Evolutionary conservation across 2,113 vertebrate genomes (phyloP), one percentile per base, ranked within the genome.

Genomic region (Cricetomys ansorgei): DNA sequence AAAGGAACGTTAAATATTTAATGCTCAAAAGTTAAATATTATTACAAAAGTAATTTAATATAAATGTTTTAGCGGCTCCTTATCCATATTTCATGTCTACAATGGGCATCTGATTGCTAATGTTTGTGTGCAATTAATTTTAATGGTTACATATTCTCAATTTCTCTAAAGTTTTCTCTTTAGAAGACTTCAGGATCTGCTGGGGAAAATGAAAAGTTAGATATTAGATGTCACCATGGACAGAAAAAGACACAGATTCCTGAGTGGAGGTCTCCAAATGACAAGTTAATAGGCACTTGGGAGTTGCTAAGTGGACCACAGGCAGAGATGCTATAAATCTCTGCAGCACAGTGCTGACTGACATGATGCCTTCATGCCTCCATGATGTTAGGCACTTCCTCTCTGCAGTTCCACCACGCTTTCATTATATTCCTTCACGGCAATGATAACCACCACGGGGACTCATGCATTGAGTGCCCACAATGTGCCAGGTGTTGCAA

Each of bases 11-110:
- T 98, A 97, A 99, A 98, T 98, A 98, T 98, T 99, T 99, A 98
- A 98, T 98, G 93, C 50, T 87, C 92, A 97, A 98, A 98, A 97
- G 96, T 98, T 98, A 98, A 98, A 99, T 98, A 98, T 98, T 98
- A 98, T 98, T 98, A 98, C 98, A 98, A 98, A 99, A 98, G 97
- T 98, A 98, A 98, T 99, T 98, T 98, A 98, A 98, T 98, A 98
- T 98, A 99, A 98, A 98, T 98, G 97, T 98, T 98, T 98, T 98
- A 98, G 98, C 90, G 98, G 98, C 97, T 98, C 96, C 94, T 98
- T 98, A 98, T 98, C 92, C 97, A 98, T 99, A 98, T 98, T 99
- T 98, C 97, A 98, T 98, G 88, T 98, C 23, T 96, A 94, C 96
- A 98, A 55, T 94, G 93, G 98, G 91, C 98, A 96, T 95, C 98